These are phyloP conservation scores for Oscheius sp. DNA, from an alignment of 1,140 invertebrate species.

Conservation along the genomic window DNA sequence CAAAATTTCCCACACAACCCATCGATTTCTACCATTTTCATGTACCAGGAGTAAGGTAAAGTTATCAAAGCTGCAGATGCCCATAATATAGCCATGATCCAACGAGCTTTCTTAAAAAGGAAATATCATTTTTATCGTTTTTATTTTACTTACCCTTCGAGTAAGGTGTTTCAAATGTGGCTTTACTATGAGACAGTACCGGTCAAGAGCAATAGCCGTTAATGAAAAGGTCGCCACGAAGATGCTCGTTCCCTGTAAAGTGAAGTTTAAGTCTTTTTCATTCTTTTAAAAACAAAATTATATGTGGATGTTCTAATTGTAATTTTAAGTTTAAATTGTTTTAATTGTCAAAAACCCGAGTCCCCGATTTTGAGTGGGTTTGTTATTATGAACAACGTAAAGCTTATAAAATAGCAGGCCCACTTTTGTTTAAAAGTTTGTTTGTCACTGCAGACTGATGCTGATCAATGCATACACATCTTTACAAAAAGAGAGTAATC, in stretches of 20 bases:
- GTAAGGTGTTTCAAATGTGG: constrained; percentile 22
- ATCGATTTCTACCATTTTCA: constrained; percentile 43
- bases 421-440: too few species aligned
- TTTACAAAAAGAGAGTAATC: too few species aligned
- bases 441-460: too few species aligned
- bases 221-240: constrained; percentile 60
- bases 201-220: constrained; percentile 59
- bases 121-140: background rate
- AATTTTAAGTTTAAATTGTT: too few species aligned
- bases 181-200: constrained; percentile 70
- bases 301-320: background rate
- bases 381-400: too few species aligned
- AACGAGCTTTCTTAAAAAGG: constrained; percentile 10
- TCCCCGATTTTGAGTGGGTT: too few species aligned
- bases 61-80: constrained; percentile 48
- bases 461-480: too few species aligned
- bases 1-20: constrained; percentile 52
- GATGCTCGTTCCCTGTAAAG: constrained; percentile 46
- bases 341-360: too few species aligned
- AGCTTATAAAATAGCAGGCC: too few species aligned
- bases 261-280: background rate
- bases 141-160: constrained; percentile 8
- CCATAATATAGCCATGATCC: constrained; percentile 47
- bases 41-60: constrained; percentile 53
- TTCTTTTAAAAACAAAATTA: background rate